These are phyloP conservation scores for Miichthys miiuy DNA, from an alignment of 2,797 vertebrate species.

Conservation along the genomic window DNA sequence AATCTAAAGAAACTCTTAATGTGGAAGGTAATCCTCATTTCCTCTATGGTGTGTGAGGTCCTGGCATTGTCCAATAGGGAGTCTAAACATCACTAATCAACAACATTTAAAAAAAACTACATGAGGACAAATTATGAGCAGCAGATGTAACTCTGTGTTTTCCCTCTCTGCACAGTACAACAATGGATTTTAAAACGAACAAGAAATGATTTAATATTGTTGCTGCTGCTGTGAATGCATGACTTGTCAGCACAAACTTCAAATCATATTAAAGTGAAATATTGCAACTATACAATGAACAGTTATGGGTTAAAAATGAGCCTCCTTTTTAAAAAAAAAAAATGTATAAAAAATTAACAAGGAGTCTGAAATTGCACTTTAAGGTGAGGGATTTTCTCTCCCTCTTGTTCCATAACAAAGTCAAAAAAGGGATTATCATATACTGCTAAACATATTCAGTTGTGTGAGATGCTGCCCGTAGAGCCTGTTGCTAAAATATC, in stretches of 20 bases:
- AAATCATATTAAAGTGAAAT: constrained; percentile 36
- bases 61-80: constrained; percentile 36
- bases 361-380: constrained; percentile 75
- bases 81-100: constrained; percentile 48
- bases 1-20: constrained; percentile 51
- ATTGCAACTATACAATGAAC: constrained; percentile 23
- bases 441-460: constrained; percentile 11
- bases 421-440: constrained; percentile 10
- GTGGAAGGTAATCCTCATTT: constrained; percentile 54
- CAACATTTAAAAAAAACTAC: constrained; percentile 14
- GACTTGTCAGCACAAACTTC: constrained; percentile 17
- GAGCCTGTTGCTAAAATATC: constrained; percentile 15
- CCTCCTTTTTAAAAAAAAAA: constrained; percentile 45
- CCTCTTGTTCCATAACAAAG: constrained; percentile 43
- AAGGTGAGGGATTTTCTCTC: constrained; percentile 49
- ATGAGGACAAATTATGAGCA: constrained; percentile 25
- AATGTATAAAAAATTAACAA: constrained; percentile 36
- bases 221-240: constrained; percentile 20
- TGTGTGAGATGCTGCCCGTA: constrained; percentile 22
- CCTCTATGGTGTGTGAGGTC: constrained; percentile 32
- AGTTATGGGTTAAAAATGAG: constrained; percentile 15
- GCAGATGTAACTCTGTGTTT: constrained; percentile 16
- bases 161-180: constrained; percentile 12
- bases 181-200: constrained; percentile 11
- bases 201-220: constrained; percentile 9